Evolutionary conservation across 2,888 invertebrate genomes (phyloP).

Genomic region (Chalcis sispes): DNA sequence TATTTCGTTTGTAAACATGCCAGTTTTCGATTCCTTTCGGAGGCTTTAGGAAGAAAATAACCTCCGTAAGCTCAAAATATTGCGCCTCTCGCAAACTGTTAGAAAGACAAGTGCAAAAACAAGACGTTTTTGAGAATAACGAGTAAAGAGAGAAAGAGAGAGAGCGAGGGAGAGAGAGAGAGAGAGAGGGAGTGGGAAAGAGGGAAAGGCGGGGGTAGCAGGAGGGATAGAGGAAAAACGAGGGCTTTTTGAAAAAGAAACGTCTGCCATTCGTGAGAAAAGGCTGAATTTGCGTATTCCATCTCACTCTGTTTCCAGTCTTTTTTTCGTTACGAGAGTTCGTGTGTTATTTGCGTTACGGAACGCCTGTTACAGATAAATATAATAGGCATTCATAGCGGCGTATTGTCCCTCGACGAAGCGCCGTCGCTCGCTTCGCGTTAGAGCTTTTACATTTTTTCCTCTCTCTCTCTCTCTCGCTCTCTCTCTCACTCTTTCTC

Average conservation of each 20-base stretch:
- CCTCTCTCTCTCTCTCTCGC: conserved; percentile 59
- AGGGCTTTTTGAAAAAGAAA: conserved; percentile 30
- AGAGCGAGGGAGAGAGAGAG: neutral
- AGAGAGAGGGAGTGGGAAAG: neutral
- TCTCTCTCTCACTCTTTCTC: conserved; percentile 64
- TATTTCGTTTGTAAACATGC: conserved; percentile 34
- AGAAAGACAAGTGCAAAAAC: conserved; percentile 6
- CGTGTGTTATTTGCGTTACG: conserved; percentile 74
- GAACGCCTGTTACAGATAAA: conserved; percentile 76
- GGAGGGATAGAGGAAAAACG: neutral
- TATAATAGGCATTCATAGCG: conserved; percentile 76
- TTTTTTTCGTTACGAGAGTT: conserved; percentile 51
- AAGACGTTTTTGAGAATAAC: conserved; percentile 35
- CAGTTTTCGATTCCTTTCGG: neutral
- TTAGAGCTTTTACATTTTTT: conserved; percentile 74
- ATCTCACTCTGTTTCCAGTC: neutral
- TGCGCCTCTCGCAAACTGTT: too few relatives aligned
- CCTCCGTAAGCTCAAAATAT: too few relatives aligned
- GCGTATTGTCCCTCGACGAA: conserved; percentile 75
- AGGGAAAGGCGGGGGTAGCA: neutral
- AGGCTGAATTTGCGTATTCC: conserved; percentile 24
- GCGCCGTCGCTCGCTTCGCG: conserved; percentile 66
- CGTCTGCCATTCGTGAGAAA: conserved; percentile 35
- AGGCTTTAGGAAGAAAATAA: neutral
- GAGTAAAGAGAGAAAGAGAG: conserved; percentile 7